phyloP scores from a whole-genome alignment of 2,113 vertebrate species.

The Anarrhichthys ocellatus region DNA sequence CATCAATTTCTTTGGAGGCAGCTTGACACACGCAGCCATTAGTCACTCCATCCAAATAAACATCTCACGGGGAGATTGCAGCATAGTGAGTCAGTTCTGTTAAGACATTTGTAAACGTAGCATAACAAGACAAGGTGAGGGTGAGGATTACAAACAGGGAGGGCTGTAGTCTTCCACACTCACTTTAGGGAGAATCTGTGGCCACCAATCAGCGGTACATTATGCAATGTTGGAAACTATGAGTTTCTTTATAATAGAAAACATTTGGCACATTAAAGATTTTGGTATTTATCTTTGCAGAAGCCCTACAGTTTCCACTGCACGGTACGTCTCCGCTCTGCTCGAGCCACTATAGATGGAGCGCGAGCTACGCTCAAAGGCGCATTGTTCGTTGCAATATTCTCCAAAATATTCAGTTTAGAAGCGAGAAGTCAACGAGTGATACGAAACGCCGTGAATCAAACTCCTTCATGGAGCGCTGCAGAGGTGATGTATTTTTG shows the following conservation, averaged over 20 bases:
- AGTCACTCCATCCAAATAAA: not conserved
- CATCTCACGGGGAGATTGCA: slow-evolving; percentile 14
- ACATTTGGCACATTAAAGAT: not conserved
- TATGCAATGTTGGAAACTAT: not conserved
- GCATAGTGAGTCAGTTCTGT: slow-evolving; percentile 2
- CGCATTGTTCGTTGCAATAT: no score
- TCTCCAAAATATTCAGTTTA: no score
- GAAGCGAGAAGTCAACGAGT: no score
- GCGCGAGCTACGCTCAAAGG: no score
- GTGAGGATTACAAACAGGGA: not conserved
- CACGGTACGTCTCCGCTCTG: no score
- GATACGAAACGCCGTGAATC: no score
- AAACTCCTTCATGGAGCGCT: no score
- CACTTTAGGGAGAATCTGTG: not conserved
- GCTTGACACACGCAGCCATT: not conserved
- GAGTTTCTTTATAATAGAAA: not conserved
- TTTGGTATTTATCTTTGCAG: not conserved
- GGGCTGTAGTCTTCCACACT: not conserved
- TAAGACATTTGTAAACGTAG: slow-evolving; percentile 17
- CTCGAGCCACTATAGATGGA: not conserved
- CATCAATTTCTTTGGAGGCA: not conserved
- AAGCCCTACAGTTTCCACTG: not conserved
- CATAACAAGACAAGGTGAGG: slow-evolving; percentile 6
- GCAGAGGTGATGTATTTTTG: no score
- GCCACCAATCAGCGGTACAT: not conserved